These are phyloP conservation scores for Erpetoichthys calabaricus DNA, from an alignment of 2,797 vertebrate species.

Conservation along the genomic window DNA sequence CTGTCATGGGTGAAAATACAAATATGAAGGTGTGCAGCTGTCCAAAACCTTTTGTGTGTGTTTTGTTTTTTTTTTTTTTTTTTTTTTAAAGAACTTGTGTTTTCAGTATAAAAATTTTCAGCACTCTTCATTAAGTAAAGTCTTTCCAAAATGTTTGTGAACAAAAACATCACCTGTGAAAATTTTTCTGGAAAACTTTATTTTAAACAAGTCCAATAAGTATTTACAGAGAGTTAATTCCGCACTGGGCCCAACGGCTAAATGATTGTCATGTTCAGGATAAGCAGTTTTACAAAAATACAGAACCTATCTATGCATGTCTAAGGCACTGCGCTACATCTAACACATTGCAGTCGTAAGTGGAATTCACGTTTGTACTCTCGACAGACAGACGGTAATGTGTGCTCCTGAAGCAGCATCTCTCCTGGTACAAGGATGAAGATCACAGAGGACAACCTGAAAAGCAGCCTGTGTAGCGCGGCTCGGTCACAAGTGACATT, in stretches of 20 bases:
- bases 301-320: slow-evolving; percentile 32
- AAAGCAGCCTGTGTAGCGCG: too few species aligned
- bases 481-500: too few species aligned
- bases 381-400: slow-evolving; percentile 18
- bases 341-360: slow-evolving; percentile 34
- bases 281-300: slow-evolving; percentile 59
- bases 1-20: too few species aligned
- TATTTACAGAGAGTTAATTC: slow-evolving; percentile 60
- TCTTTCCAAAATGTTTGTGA: too few species aligned
- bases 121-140: too few species aligned
- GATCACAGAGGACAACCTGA: too few species aligned
- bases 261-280: slow-evolving; percentile 78
- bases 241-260: slow-evolving; percentile 40
- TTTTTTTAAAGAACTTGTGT: too few species aligned
- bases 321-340: slow-evolving; percentile 75
- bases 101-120: too few species aligned
- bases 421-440: slow-evolving; percentile 17
- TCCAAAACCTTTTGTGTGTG: too few species aligned
- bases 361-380: slow-evolving; percentile 12
- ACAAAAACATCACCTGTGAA: too few species aligned
- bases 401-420: slow-evolving; percentile 33
- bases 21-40: too few species aligned
- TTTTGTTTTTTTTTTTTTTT: too few species aligned
- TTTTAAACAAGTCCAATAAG: slow-evolving; percentile 53
- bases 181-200: slow-evolving; percentile 70